These are phyloP conservation scores for Lathamus discolor DNA, from an alignment of 2,113 vertebrate species.

Conservation along the genomic window DNA sequence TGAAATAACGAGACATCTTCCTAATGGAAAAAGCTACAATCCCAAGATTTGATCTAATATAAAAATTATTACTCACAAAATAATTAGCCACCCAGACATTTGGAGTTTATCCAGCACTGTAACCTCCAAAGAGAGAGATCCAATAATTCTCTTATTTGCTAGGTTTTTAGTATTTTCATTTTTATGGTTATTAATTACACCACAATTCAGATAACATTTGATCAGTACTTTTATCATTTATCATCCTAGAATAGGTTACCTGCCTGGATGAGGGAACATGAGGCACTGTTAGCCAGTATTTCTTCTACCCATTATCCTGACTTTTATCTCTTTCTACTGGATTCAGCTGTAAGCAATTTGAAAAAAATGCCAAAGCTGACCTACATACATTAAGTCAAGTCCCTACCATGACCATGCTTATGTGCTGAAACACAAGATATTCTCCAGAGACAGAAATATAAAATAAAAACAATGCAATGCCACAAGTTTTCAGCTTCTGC, in stretches of 20 bases:
- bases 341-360: not conserved
- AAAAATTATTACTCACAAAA: not conserved
- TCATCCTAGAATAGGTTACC: not conserved
- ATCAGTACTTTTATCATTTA: not conserved
- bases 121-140: not conserved
- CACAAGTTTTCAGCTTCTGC: not conserved
- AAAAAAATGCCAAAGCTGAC: not conserved
- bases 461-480: not conserved
- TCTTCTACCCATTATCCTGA: not conserved
- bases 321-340: not conserved
- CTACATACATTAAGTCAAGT: not conserved
- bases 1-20: not conserved
- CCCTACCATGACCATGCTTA: not conserved
- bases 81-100: not conserved
- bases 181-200: not conserved
- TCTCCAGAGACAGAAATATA: not conserved
- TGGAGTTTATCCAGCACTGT: not conserved
- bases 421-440: not conserved
- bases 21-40: not conserved
- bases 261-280: not conserved
- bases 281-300: not conserved
- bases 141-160: not conserved
- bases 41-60: not conserved
- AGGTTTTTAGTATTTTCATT: not conserved
- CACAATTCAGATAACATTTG: not conserved